Evolutionary conservation across 2,888 invertebrate species (phyloP), one percentile per base, ranked within the genome.

Genomic region (Beris morrisii): DNA sequence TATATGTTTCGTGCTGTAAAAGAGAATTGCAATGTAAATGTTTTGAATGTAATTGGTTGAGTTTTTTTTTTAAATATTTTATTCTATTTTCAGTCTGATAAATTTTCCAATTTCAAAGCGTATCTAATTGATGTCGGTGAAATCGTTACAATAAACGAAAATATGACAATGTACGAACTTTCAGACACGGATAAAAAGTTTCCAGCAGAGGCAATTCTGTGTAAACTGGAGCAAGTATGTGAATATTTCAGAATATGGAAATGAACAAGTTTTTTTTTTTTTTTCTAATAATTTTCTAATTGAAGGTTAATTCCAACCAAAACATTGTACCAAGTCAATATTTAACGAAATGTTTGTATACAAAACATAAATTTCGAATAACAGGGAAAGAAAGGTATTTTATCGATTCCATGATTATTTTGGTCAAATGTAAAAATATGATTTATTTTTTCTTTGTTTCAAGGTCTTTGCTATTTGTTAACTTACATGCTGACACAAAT

Each of bases 1-100:
- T 67, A 69, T 15, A 57, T 69, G 52, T 69, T 69, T 22, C 65
- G 69, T 52, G 67, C 58, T 12, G 67, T 69, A 4, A 58, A 65
- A 63, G 65, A 69, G 53, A 65, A 67, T 50, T 59, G 64, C 30
- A 46, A 50, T 38, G 52, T 68, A 59, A 45, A 13, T 50, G 32
- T 43, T 44, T 52, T 22, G 7, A 13, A 3, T 22, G 22, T 38
- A 53, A 43, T 43, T 43, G 12, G n/a, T 50, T 28, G 12, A 28
- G 46, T n/a, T 30, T 48, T 31, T 48, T n/a, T 48, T 15, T 48
- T n/a, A n/a, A 12, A 15, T 15, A 48, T 5, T 4, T 15, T 2
- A 2, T 48, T 12, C 15, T 15, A 48, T 13, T 61, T 50, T 5
- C 52, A 61, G 61, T 52, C 61, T 15, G 61, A 61, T 15, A 61